These are phyloP conservation scores for Cryptocheilus praepositus DNA, from an alignment of 2,888 invertebrate species.

Conservation along the genomic window DNA sequence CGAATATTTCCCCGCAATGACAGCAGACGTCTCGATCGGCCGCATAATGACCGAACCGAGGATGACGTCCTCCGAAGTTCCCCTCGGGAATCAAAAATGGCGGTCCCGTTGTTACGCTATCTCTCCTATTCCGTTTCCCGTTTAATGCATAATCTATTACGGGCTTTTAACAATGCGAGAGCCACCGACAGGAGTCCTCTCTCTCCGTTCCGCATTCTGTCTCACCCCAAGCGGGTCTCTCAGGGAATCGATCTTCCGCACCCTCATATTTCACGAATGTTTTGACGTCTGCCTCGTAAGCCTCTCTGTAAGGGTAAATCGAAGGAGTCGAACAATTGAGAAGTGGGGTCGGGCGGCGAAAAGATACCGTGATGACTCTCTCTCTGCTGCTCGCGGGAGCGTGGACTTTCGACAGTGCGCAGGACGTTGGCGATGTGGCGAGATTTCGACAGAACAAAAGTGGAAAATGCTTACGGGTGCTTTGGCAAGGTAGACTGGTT, in stretches of 20 bases:
- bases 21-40: no score
- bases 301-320: constrained; percentile 57
- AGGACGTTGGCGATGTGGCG: no score
- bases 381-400: no score
- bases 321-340: constrained; percentile 30
- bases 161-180: constrained; percentile 70
- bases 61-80: constrained; percentile 64
- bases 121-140: constrained; percentile 64
- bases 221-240: constrained; percentile 43
- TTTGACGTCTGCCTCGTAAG: constrained; percentile 69
- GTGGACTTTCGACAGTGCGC: no score
- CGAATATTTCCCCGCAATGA: no score
- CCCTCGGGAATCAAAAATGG: constrained; percentile 58
- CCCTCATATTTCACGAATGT: constrained; percentile 72
- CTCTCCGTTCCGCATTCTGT: constrained; percentile 12
- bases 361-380: no score
- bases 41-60: constrained; percentile 59
- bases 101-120: constrained; percentile 70
- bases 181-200: constrained; percentile 50
- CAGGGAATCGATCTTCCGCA: constrained; percentile 67
- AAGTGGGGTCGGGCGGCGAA: neutral
- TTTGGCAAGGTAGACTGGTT: no score
- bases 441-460: no score
- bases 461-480: no score
- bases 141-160: constrained; percentile 74